A percentile compares a stretch with the other conserved stretches of the same genome.
phyloP scores from a whole-genome alignment of 2,888 invertebrate genomes.

The Loripinus fragilis region DNA sequence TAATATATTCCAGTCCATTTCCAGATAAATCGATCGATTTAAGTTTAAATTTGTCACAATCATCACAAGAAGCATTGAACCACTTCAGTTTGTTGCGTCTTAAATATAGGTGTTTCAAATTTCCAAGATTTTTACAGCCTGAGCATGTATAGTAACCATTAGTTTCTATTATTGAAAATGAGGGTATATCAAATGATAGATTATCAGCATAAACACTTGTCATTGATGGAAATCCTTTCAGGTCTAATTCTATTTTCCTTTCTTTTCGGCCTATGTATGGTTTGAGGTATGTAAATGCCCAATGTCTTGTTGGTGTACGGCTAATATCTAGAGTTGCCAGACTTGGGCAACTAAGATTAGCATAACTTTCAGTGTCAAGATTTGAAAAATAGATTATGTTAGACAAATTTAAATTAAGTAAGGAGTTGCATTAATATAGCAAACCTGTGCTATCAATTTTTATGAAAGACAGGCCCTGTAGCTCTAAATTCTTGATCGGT shows the following conservation, averaged over 20 bases:
- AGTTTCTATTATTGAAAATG: background rate
- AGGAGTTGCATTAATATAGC: background rate
- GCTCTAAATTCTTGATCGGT: background rate
- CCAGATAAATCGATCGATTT: background rate
- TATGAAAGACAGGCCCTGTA: background rate
- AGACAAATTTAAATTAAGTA: background rate
- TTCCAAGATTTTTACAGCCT: background rate
- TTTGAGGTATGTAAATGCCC: background rate
- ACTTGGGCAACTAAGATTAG: background rate
- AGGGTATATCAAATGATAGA: background rate
- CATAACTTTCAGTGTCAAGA: background rate
- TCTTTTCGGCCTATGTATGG: background rate
- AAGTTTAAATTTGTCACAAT: background rate
- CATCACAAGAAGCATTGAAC: background rate
- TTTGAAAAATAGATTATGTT: background rate
- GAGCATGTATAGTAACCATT: background rate
- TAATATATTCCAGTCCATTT: background rate
- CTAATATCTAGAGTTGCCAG: background rate
- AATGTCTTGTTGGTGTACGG: background rate
- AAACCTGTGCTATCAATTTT: background rate
- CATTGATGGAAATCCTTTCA: background rate
- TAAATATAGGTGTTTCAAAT: background rate
- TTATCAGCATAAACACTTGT: background rate
- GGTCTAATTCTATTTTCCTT: background rate
- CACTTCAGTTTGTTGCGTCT: background rate